Conservation (phyloP, 2,113 vertebrate genomes). For the Hystrix brachyura region DNA sequence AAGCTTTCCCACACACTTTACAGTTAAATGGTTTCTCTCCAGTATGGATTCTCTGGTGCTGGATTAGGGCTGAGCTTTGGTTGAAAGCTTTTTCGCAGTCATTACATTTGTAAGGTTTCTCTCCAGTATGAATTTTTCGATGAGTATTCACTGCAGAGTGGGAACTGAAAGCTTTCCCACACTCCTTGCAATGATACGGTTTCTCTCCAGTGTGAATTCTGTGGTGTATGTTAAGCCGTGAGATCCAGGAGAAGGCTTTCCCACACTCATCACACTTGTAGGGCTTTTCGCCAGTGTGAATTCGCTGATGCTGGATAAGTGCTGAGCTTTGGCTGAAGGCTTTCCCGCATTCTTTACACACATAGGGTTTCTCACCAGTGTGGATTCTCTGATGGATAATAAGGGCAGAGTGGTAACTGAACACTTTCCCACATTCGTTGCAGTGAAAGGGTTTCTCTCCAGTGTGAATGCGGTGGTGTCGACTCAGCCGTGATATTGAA, state of each 20-base stretch:
- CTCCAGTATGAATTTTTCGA: constrained; percentile 82
- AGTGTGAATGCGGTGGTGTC: constrained; percentile 82
- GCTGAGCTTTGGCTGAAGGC: constrained; percentile 80
- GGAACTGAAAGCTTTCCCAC: constrained; percentile 85
- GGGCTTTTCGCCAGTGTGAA: constrained; percentile 85
- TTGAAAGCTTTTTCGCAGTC: constrained; percentile 85
- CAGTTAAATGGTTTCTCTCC: constrained; percentile 83
- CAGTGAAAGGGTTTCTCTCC: constrained; percentile 85
- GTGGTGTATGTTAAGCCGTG: constrained; percentile 84
- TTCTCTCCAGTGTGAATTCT: constrained; percentile 84
- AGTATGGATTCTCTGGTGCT: constrained; percentile 84
- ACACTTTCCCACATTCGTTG: constrained; percentile 85
- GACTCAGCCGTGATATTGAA: constrained; percentile 74
- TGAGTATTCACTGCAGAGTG: constrained; percentile 82
- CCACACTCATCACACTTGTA: constrained; percentile 82
- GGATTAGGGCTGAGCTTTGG: constrained; percentile 82
- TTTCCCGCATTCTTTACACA: constrained; percentile 80
- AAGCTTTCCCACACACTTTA: constrained; percentile 81
- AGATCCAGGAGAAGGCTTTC: constrained; percentile 84
- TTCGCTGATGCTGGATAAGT: constrained; percentile 83
- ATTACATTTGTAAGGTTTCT: constrained; percentile 82
- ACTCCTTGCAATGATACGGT: constrained; percentile 83
- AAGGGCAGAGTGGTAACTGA: constrained; percentile 84
- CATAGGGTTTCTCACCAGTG: constrained; percentile 82
- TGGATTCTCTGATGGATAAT: constrained; percentile 83